Base-by-base conservation (phyloP, 2,888 invertebrate species). In the Entomobrya proxima region DNA sequence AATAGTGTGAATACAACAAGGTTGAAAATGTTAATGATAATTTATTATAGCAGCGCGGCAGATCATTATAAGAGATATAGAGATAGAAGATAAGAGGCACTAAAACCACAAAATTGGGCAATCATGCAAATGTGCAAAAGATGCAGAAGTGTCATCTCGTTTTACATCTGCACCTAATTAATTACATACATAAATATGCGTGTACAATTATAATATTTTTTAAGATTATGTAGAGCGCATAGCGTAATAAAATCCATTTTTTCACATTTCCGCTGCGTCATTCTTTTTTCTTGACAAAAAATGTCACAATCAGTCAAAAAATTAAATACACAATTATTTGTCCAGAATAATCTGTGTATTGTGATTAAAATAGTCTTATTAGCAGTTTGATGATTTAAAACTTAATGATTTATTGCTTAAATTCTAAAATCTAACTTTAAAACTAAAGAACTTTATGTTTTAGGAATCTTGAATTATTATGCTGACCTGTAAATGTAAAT, bases 71-170 rank as follows among this genome's bases (percentile, higher is more conserved):
- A 69, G 69, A 69, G 44, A 69, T 55, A 18, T 18, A 18, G 2
- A 47, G 47, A 47, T 7, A 69, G 69, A 69, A 47, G 69, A 69
- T 52, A 76, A 83, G 76, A 81, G 50, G 75, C 76, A 74, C 82
- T 76, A 64, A 69, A 69, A 61, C 50, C 64, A 79, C 79, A 79
- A 64, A 32, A 79, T 44, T 58, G 76, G 76, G 76, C 44, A 61
- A 61, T 44, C 44, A 69, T 44, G 27, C 47, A 44, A 64, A 32
- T 61, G 61, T 61, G 30, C 61, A 32, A 61, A n/a, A n/a, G n/a
- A 61, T 64, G 35, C 64, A 64, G n/a, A n/a, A n/a, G 35, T 35
- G 32, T 64, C 24, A 55, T 27, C 24, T 21, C 52, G 52, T 58
- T 15, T 9, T 11, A 30, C 13, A 30, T 18, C 52, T 27, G n/a